Conservation (phyloP, 2,888 invertebrate species). For the Melanotus villosus region DNA sequence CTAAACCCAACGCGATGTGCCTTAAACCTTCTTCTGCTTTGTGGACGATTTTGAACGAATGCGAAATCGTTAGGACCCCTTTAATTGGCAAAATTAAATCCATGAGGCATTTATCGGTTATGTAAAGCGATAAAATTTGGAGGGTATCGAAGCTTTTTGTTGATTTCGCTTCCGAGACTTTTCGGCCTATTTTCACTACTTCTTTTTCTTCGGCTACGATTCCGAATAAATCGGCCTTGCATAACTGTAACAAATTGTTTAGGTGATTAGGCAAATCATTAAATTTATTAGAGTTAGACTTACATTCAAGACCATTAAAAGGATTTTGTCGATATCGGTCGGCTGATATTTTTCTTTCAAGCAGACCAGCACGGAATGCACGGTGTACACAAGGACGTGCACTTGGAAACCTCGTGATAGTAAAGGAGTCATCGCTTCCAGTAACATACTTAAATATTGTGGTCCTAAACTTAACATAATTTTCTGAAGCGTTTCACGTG, state of each 20-base stretch:
- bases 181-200: conserved; percentile 84
- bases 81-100: conserved; percentile 87
- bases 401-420: conserved; percentile 93
- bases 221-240: conserved; percentile 91
- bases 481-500: conserved; percentile 93
- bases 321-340: conserved; percentile 84
- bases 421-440: conserved; percentile 85
- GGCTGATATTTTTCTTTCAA: conserved; percentile 80
- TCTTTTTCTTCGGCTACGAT: conserved; percentile 92
- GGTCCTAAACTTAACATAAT: conserved; percentile 90
- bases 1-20: conserved; percentile 85
- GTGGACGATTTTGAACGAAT: conserved; percentile 83
- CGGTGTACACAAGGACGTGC: conserved; percentile 92
- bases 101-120: conserved; percentile 82
- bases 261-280: too few relatives aligned
- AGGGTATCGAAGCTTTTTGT: conserved; percentile 91
- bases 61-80: conserved; percentile 81
- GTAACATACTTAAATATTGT: conserved; percentile 80
- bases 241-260: conserved; percentile 74
- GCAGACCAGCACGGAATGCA: conserved; percentile 85
- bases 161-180: conserved; percentile 86
- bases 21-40: conserved; percentile 87
- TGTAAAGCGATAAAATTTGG: conserved; percentile 84
- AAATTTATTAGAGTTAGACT: too few relatives aligned
- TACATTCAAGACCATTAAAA: conserved; percentile 83